Base-by-base conservation (phyloP, 23 tunicate genomes). In the Phallusia fumigata region DNA sequence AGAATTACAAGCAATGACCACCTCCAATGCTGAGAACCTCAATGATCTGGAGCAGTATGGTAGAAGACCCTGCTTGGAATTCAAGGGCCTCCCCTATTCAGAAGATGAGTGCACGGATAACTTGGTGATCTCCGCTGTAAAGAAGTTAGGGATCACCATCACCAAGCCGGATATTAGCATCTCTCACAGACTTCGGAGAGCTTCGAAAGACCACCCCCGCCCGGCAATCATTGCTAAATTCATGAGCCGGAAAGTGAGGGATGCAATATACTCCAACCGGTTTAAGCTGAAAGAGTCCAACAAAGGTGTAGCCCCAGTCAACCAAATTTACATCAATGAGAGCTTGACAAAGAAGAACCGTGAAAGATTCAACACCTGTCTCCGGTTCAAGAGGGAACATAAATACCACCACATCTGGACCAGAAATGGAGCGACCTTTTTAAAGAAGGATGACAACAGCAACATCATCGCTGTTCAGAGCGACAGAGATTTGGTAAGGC, bases 301-400 rank as follows among this genome's bases (percentile, higher is more conserved):
- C 69, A 22, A 24, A 58, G 69, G 16, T 58, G 69, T 58, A 24
- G 69, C 69, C 3, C 69, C 69, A 6, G 69, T 21, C 28, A 58
- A 58, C 28, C 69, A 58, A 24, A 74, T 11, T 32, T 74, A 28
- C 31, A 31, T 74, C 47, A 74, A 74, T 19, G 78, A 74, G 47
- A 74, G 34, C 34, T 15, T 74, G 47, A 74, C 78, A 33, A 74
- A 74, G 78, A 74, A 30, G 44, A 74, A 74, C 78, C 44, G 47
- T 2, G 78, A 74, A 6, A 74, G 78, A 19, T 74, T 74, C 33
- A 74, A 33, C 13, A 74, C 10, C 44, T 74, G 78, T 74, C 44
- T 33, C 44, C 44, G 45, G 47, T 74, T 21, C 34, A 10, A 34
- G 22, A 30, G 47, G 16, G 78, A 33, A 16, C 44, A 74, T 33